phyloP scores from a whole-genome alignment of 2,888 invertebrate species.

The Luperina testacea region DNA sequence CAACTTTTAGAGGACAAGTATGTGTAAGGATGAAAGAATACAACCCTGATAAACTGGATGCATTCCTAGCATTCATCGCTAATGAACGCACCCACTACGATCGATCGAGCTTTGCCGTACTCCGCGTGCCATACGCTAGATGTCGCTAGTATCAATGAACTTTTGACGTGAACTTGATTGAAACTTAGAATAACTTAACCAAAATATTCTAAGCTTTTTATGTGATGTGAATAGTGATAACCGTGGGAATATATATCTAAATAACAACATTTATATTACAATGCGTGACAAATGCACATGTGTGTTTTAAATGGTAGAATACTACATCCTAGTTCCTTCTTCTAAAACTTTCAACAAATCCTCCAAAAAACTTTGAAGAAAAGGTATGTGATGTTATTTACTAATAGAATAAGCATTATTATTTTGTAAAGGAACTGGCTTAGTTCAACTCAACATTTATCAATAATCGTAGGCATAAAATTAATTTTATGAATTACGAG shows the following conservation, averaged over 20 bases:
- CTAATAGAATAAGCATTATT: conserved; percentile 41
- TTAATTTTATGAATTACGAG: conserved; percentile 21
- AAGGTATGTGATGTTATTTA: conserved; percentile 73
- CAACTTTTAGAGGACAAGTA: conserved; percentile 72
- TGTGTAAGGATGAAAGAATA: conserved; percentile 63
- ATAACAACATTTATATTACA: conserved; percentile 77
- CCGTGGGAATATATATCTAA: conserved; percentile 78
- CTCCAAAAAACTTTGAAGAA: conserved; percentile 47
- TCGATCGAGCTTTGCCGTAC: conserved; percentile 83
- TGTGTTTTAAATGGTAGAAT: conserved; percentile 70
- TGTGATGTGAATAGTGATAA: conserved; percentile 84
- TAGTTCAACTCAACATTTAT: conserved; percentile 11
- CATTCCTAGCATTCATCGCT: conserved; percentile 74
- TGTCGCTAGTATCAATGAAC: conserved; percentile 84
- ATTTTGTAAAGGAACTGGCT: conserved; percentile 33
- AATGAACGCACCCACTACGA: conserved; percentile 78
- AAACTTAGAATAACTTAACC: conserved; percentile 88
- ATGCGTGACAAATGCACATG: conserved; percentile 76
- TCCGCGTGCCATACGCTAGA: conserved; percentile 83
- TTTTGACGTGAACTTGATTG: conserved; percentile 90
- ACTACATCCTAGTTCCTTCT: conserved; percentile 69
- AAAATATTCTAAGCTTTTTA: conserved; percentile 87
- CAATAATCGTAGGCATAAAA: conserved; percentile 4
- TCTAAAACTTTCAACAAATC: conserved; percentile 64
- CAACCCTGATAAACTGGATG: conserved; percentile 71